phyloP scores from a whole-genome alignment of 2,797 vertebrate genomes.

The Micromesistius poutassou region DNA sequence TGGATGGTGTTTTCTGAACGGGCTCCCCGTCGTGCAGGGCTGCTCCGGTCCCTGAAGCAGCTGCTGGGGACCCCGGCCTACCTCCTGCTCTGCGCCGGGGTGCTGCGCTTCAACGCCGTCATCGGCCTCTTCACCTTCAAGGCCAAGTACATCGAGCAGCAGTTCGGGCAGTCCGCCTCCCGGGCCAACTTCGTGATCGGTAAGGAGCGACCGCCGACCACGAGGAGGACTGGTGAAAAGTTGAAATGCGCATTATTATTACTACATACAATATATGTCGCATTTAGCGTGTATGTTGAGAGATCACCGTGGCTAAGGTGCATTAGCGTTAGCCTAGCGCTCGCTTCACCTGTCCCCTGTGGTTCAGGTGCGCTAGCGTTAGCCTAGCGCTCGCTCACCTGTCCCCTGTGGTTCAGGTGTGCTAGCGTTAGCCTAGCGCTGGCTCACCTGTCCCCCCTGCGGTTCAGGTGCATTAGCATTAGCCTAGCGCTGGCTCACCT shows the following conservation, averaged over 20 bases:
- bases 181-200: constrained; percentile 80
- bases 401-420: too few species aligned
- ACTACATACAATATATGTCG: too few species aligned
- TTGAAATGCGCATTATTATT: not conserved
- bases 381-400: too few species aligned
- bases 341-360: too few species aligned
- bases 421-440: too few species aligned
- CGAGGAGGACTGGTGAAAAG: not conserved
- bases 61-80: constrained; percentile 71
- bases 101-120: constrained; percentile 73
- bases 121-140: constrained; percentile 76
- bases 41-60: constrained; percentile 69
- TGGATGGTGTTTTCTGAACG: not conserved
- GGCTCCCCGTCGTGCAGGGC: constrained; percentile 50
- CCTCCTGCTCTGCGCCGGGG: constrained; percentile 69
- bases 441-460: too few species aligned
- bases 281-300: too few species aligned
- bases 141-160: constrained; percentile 80
- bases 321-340: constrained; percentile 24
- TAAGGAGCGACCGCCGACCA: too few species aligned
- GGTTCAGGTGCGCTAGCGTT: too few species aligned
- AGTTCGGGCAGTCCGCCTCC: constrained; percentile 77
- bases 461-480: too few species aligned
- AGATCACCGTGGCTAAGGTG: constrained; percentile 54
- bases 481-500: too few species aligned